phyloP scores from a whole-genome alignment of 2,888 invertebrate species.

The Empis stercorea region DNA sequence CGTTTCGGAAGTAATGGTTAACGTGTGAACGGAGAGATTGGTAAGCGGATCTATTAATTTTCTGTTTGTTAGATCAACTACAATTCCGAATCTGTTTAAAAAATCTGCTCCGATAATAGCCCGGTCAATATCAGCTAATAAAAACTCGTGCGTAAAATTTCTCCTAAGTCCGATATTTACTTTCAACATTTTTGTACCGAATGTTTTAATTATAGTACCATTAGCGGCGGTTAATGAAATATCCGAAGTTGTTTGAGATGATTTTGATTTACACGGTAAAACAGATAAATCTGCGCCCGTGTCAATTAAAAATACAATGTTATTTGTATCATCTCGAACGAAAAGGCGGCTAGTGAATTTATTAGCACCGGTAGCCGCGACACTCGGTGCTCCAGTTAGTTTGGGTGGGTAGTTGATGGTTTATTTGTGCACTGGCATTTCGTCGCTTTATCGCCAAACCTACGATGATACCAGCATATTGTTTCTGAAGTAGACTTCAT shows the following conservation, averaged over 20 bases:
- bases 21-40: background rate
- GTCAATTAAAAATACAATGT: background rate
- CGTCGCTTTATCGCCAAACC: background rate
- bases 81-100: conserved; percentile 4
- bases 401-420: background rate
- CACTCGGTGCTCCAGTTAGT: background rate
- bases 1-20: background rate
- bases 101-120: conserved; percentile 8
- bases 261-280: background rate
- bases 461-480: background rate
- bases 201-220: conserved; percentile 3
- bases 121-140: conserved; percentile 1
- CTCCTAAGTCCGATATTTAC: conserved; percentile 4
- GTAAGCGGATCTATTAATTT: background rate
- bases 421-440: background rate
- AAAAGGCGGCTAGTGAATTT: background rate
- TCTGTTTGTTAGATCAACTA: conserved; percentile 2
- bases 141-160: conserved; percentile 1
- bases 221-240: background rate
- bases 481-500: background rate
- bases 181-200: conserved; percentile 4
- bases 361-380: background rate
- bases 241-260: background rate
- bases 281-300: background rate
- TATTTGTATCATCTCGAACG: background rate